Percentiles rank a stretch among this genome's conserved stretches.
Evolutionary conservation across 2,888 invertebrate species (phyloP).

Genomic region (Rhabditophanes sp.): DNA sequence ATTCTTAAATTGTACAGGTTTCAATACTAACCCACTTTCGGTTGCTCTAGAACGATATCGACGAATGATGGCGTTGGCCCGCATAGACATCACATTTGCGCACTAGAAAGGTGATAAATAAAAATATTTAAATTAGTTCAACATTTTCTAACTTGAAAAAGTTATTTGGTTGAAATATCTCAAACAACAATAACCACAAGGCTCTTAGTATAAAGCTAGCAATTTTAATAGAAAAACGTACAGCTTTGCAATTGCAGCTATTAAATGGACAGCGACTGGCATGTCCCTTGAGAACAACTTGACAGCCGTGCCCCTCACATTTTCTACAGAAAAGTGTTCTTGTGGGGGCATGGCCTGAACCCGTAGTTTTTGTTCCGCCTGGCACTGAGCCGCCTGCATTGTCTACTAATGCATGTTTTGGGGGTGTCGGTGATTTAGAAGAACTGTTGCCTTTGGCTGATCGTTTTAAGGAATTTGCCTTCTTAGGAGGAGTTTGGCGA

Average conservation of each 20-base stretch:
- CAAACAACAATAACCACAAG: too few relatives aligned
- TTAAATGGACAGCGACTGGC: slow-evolving; percentile 40
- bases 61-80: slow-evolving; percentile 42
- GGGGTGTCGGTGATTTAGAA: slow-evolving; percentile 3
- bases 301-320: slow-evolving; percentile 35
- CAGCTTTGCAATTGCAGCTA: slow-evolving; percentile 41
- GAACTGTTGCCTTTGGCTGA: slow-evolving; percentile 4
- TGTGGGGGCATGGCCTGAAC: slow-evolving; percentile 9
- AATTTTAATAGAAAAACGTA: slow-evolving; percentile 8
- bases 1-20: slow-evolving; percentile 41
- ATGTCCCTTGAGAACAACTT: slow-evolving; percentile 41
- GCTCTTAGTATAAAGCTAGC: too few relatives aligned
- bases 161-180: too few relatives aligned
- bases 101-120: slow-evolving; percentile 19
- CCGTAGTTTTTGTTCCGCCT: too few relatives aligned
- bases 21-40: slow-evolving; percentile 39
- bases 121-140: slow-evolving; percentile 1
- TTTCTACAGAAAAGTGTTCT: slow-evolving; percentile 34
- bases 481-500: too few relatives aligned
- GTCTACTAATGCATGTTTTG: too few relatives aligned
- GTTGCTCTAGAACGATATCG: slow-evolving; percentile 37
- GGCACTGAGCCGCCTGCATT: too few relatives aligned
- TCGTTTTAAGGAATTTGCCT: too few relatives aligned
- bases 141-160: too few relatives aligned
- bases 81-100: slow-evolving; percentile 42